A percentile compares a stretch with the other conserved stretches of the same genome.
Conservation (phyloP, 2,113 vertebrate genomes). For the Lophotis ruficrista region DNA sequence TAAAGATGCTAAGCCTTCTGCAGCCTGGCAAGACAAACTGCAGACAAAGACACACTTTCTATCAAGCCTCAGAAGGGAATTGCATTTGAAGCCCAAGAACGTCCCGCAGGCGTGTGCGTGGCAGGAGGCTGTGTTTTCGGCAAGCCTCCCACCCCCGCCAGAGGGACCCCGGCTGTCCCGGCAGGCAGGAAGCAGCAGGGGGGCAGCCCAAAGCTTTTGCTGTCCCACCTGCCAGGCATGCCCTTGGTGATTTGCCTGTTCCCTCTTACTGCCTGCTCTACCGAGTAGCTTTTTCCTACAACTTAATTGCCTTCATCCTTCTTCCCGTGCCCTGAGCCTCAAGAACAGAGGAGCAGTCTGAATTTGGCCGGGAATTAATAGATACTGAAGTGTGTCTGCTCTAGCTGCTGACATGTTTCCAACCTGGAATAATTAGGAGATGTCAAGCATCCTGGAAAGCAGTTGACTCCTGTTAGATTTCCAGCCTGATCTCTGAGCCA, state of each 20-base stretch:
- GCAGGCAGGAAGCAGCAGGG: neutral
- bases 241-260: no score
- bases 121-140: neutral
- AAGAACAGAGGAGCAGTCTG: neutral
- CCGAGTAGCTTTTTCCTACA: rapidly evolving
- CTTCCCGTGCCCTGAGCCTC: neutral
- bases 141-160: rapidly evolving
- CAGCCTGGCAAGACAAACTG: neutral
- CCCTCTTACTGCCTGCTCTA: neutral
- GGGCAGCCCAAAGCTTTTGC: neutral
- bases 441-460: slow-evolving; percentile 18
- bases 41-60: neutral
- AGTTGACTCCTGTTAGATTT: slow-evolving; percentile 25
- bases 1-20: neutral
- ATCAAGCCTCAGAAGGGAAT: neutral
- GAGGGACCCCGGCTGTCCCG: rapidly evolving
- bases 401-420: neutral
- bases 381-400: neutral
- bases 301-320: neutral
- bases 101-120: rapidly evolving
- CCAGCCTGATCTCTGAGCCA: slow-evolving; percentile 23
- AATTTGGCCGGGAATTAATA: neutral
- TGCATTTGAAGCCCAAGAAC: neutral
- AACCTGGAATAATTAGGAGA: slow-evolving; percentile 40
- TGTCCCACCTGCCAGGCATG: rapidly evolving